Evolutionary conservation across 2,888 invertebrate genomes (phyloP), one percentile per base, ranked within the genome.

Genomic region (Leucophora obtusa): DNA sequence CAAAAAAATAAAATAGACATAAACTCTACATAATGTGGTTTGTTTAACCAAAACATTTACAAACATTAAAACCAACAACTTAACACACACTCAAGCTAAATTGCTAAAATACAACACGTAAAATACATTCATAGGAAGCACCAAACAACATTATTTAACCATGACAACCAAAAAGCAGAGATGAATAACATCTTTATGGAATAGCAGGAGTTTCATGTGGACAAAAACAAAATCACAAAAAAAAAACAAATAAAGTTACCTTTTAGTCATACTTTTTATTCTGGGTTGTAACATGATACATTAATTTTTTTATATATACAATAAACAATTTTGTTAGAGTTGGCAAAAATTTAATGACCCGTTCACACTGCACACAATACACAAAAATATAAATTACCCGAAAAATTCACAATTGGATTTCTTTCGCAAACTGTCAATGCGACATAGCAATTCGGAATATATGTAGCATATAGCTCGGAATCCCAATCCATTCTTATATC

Each of bases 61-160:
- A 50, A 62, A 65, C 59, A 73, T 65, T 68, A 62, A 58, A 78
- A 50, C 38, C 69, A 54, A 59, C 63, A 65, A 53, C 59, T 73
- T 59, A 59, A 59, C 68, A 68, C 62, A 69, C 62, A 56, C 65
- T 65, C 59, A 65, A 59, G 11, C 33, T 66, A 71, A 60, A 66
- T 54, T 71, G 53, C 14, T 47, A 21, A 51, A 69, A 56, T 14
- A 59, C n/a, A 69, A 54, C n/a, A 38, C 5, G 33, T 54, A 59
- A 53, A 18, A 60, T 33, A 59, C 17, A 33, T 58, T 62, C 62
- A 21, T 10, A 33, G 18, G 50, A 43, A 24, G 24, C 60, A 54
- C 47, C 43, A 53, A 9, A 5, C 10, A 65, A 63, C 58, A 63
- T 63, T 70, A 77, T 59, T 43, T 47, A 59, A 60, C 21, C 70